phyloP scores from a whole-genome alignment of 2,797 vertebrate genomes.

The Microhierax caerulescens region DNA sequence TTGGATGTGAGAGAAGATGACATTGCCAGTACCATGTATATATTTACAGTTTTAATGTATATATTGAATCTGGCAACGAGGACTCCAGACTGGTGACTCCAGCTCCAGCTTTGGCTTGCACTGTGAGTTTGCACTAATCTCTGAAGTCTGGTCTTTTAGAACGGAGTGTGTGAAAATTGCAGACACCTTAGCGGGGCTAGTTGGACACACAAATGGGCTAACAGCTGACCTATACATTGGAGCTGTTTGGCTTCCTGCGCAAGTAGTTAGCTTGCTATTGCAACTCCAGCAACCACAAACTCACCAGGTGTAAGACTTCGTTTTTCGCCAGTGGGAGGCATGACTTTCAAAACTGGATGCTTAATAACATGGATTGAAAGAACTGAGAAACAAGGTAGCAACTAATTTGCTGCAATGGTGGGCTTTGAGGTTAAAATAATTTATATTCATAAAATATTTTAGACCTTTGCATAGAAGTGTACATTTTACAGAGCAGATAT shows the following conservation, averaged over 20 bases:
- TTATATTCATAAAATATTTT: background rate
- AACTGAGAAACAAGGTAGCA: background rate
- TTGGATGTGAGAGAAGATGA: background rate
- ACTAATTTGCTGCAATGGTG: background rate
- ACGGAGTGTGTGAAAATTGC: background rate
- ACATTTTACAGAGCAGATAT: slow-evolving; percentile 32
- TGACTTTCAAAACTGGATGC: background rate
- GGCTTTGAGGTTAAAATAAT: background rate
- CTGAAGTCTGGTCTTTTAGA: background rate
- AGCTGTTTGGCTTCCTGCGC: background rate
- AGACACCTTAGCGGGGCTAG: background rate
- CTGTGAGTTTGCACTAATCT: background rate
- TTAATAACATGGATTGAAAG: background rate
- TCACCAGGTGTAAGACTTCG: background rate
- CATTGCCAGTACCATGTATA: background rate
- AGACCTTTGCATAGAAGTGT: background rate
- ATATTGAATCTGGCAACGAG: background rate
- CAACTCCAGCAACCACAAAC: background rate
- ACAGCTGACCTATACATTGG: background rate
- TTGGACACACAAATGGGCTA: background rate
- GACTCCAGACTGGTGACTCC: background rate
- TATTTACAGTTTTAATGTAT: slow-evolving; percentile 12
- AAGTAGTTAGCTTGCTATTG: background rate
- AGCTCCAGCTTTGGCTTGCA: background rate
- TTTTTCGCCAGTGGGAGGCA: background rate